Evolutionary conservation across 2,888 invertebrate species (phyloP), one percentile per base, ranked within the genome.

Genomic region (Oscheius sp.): DNA sequence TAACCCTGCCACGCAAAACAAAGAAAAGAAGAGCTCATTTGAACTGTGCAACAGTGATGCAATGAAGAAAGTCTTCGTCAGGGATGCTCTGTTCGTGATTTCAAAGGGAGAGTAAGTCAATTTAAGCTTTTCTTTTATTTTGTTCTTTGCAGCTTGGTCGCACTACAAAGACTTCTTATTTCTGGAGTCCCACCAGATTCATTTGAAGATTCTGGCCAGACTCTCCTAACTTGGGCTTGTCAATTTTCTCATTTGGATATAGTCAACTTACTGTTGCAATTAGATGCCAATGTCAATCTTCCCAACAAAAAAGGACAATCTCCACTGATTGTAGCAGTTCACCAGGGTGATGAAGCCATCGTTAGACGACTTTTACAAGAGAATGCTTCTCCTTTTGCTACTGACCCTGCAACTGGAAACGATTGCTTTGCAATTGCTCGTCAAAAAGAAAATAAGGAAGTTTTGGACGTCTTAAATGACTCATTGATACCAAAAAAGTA

Each of bases 251-350:
- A 20, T 12, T 42, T 45, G 1, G 42, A 61, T n/a, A 46, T 48
- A 34, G 64, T 64, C 34, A 50, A 64, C 34, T 64, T 83, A 1
- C 71, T 85, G 23, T 42, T 83, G 83, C 91, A 90, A 50, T 88
- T 90, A 74, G 91, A 91, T 63, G 90, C 90, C 1, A 88, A 90
- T 79, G 89, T 90, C 15, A 90, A 91, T 86, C 87, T 89, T 34
- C 87, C 89, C 72, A 91, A 91, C 86, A 88, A 88, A 8, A 89
- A 89, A 77, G 91, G 91, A 3, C 90, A 90, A 27, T 90, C 90
- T 1, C 90, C 91, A 2, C 84, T 91, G 45, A 91, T 91, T 78
- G 91, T 91, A 83, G 91, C 91, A 42, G 89, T 91, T 1, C 88
- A 87, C 74, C 88, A 90, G 68, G 90, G 89, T 0, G 89, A 90